Evolutionary conservation across 2,888 invertebrate species (phyloP), one percentile per base, ranked within the genome.

Genomic region (Mystacides longicornis): DNA sequence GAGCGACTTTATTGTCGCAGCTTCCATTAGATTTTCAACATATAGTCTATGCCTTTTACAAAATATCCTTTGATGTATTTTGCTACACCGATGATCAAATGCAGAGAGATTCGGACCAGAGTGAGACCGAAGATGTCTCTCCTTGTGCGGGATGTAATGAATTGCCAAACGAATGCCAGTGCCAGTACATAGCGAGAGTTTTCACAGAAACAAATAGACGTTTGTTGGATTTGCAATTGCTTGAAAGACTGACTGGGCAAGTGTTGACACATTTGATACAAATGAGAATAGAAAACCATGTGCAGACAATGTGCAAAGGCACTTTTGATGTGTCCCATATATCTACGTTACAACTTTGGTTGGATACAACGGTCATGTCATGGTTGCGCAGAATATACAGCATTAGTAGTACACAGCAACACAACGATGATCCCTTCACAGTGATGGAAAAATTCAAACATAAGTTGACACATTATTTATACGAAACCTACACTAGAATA

Each of bases 301-400:
- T 96, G n/a, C 82, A 85, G 65, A 85, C 86, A 64, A 82, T 86
- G 0, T 94, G 94, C 66, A 87, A 89, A 64, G 91, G 90, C 23
- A 88, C 87, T 64, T 94, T 92, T 74, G 90, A 94, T 73, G 81
- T 83, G 19, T 87, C 90, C 3, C 90, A 90, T 65, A 78, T 94
- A 51, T 74, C 76, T n/a, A 77, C 79, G 52, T 73, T 95, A 18
- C 87, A 92, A 73, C 81, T 81, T 82, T 96, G 95, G 95, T 77
- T 96, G 1, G 85, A 92, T 60, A 85, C 83, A 11, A 86, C 89
- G 50, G 88, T 95, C 0, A 82, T 94, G 69, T 84, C 85, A 22
- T 96, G 95, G 95, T 69, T 96, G 22, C 85, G 83, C 22, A 80
- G 87, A 64, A 87, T 95, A 62, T 95, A 91, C 64, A 83, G 83